phyloP scores from a whole-genome alignment of 1,140 invertebrate species.

The Nasonia giraulti region DNA sequence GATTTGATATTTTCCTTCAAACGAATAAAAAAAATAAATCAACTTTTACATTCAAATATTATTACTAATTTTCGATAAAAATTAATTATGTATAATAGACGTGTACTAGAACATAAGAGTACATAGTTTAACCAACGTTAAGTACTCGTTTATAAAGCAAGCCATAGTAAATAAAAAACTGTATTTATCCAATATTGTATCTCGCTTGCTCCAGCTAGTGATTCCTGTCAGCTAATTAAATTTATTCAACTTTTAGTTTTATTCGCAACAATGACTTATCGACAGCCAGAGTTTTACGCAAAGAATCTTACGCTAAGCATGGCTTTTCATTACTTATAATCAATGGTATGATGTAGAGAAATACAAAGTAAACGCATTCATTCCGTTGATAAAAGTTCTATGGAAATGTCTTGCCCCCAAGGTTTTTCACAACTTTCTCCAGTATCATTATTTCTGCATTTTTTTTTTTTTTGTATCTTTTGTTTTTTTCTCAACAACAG shows the following conservation, averaged over 20 bases:
- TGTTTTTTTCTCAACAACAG: constrained; percentile 48
- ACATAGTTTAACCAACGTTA: constrained; percentile 17
- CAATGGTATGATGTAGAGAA: constrained; percentile 50
- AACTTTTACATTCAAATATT: constrained; percentile 28
- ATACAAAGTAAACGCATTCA: constrained; percentile 49
- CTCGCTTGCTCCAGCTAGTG: constrained; percentile 59
- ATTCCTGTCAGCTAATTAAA: constrained; percentile 57
- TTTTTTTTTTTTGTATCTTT: constrained; percentile 31
- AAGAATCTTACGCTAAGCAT: constrained; percentile 49
- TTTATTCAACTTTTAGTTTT: constrained; percentile 61
- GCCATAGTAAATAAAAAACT: constrained; percentile 31
- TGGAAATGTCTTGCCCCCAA: constrained; percentile 55
- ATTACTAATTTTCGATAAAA: constrained; percentile 44
- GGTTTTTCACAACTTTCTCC: constrained; percentile 30
- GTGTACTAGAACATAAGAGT: constrained; percentile 31
- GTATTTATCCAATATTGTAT: constrained; percentile 44
- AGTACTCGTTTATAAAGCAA: constrained; percentile 40
- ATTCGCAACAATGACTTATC: constrained; percentile 65
- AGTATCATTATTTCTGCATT: constrained; percentile 3
- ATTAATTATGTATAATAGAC: constrained; percentile 33
- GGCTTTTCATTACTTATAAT: constrained; percentile 46
- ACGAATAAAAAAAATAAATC: constrained; percentile 33
- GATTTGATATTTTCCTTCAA: constrained; percentile 31
- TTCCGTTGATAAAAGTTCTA: constrained; percentile 56
- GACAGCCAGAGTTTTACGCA: constrained; percentile 51